phyloP scores from a whole-genome alignment of 2,888 invertebrate genomes.

The Drosophila ezoana region DNA sequence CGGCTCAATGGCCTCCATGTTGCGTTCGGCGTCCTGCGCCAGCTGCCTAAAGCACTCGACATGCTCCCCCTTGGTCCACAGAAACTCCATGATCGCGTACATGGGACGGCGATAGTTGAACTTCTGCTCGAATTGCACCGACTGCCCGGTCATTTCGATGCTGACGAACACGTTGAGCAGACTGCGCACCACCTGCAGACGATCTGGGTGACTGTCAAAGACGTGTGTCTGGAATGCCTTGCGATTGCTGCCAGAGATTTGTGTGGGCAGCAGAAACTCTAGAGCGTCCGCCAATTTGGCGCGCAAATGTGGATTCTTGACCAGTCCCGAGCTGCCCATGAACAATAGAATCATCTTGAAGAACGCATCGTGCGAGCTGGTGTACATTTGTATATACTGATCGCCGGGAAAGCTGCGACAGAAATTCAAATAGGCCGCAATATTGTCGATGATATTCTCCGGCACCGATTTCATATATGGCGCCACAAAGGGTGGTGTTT shows the following conservation, averaged over 20 bases:
- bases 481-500: slow-evolving; percentile 89
- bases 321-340: slow-evolving; percentile 93
- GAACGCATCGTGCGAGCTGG: slow-evolving; percentile 86
- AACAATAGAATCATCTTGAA: slow-evolving; percentile 92
- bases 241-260: slow-evolving; percentile 81
- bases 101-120: slow-evolving; percentile 98
- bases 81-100: slow-evolving; percentile 96
- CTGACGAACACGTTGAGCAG: slow-evolving; percentile 97
- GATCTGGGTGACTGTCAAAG: slow-evolving; percentile 91
- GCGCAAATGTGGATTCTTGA: slow-evolving; percentile 96
- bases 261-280: slow-evolving; percentile 93
- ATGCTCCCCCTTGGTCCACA: slow-evolving; percentile 94
- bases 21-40: slow-evolving; percentile 92
- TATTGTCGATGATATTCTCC: slow-evolving; percentile 95
- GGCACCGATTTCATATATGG: slow-evolving; percentile 92
- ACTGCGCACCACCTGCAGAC: slow-evolving; percentile 90
- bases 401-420: slow-evolving; percentile 89
- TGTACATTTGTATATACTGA: slow-evolving; percentile 88
- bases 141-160: slow-evolving; percentile 98
- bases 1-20: slow-evolving; percentile 95
- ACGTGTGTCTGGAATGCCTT: slow-evolving; percentile 88
- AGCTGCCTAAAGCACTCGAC: slow-evolving; percentile 90
- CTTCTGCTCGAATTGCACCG: slow-evolving; percentile 98
- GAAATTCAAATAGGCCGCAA: slow-evolving; percentile 92
- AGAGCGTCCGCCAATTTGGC: slow-evolving; percentile 95